Base-by-base conservation (phyloP, 2,888 invertebrate genomes). In the Luffia ferchaultella region DNA sequence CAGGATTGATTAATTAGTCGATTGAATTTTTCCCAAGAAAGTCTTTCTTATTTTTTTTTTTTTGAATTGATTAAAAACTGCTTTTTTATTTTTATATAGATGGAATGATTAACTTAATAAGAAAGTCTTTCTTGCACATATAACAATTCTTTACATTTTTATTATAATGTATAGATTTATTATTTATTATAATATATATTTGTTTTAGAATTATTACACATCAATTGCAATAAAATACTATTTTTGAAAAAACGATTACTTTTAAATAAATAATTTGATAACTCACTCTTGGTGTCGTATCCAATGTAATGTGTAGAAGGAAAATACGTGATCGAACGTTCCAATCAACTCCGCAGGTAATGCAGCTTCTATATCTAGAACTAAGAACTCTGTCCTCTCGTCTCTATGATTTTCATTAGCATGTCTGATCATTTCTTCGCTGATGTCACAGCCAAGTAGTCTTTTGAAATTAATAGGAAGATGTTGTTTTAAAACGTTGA, bases 271-370 rank as follows among this genome's bases (percentile, higher is more conserved):
- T 42, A 58, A 52, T n/a, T n/a, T n/a, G n/a, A n/a, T n/a, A 45
- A 71, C 85, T 76, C 78, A 91, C 90, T 87, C 85, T 67, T 90
- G 89, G 62, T 92, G 86, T 57, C 87, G 86, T 30, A 93, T 87
- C 93, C 93, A 93, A 62, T 93, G 93, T 2, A 94, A 75, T 54
- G 92, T 89, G 65, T 92, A 93, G 65, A 93, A 93, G 0, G 93
- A 93, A 49, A 92, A 88, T 0, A 88, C 85, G 62, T 92, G 90
- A 62, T 90, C 86, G 61, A 90, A 93, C 20, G 70, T 63, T 49
- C 73, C 80, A 16, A 70, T 61, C 45, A 86, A 60, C 18, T 86
- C 71, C 1, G 68, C 64, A 0, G 87, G 86, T 47, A 89, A 55
- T 18, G 76, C 65, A 0, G 76, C 68, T 0, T 85, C 70, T 45